Percentiles rank a stretch among this genome's conserved stretches.
Conservation (phyloP, 2,888 invertebrate species). For the Apodemia zela region DNA sequence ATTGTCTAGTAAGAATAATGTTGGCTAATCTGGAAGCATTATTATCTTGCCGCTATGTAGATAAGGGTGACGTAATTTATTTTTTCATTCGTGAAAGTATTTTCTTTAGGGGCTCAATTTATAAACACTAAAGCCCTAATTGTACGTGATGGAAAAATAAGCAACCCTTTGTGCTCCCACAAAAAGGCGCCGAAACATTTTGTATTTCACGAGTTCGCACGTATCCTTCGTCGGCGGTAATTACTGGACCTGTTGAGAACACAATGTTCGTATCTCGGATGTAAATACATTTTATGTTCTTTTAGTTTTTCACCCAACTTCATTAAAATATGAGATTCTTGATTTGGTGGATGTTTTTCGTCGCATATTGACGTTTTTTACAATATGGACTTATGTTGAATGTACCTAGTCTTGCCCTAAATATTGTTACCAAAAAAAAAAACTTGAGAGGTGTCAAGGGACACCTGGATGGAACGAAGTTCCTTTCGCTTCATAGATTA, state of each 20-base stretch:
- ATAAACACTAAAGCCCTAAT: conserved; percentile 1
- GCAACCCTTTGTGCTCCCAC: background rate
- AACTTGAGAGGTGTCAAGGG: too few relatives aligned
- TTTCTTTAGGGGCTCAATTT: background rate
- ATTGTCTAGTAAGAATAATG: background rate
- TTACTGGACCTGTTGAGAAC: background rate
- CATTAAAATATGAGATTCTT: too few relatives aligned
- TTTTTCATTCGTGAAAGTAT: background rate
- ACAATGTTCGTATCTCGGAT: background rate
- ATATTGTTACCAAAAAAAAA: too few relatives aligned
- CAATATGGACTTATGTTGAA: too few relatives aligned
- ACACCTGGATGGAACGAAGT: too few relatives aligned
- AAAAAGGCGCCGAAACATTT: background rate
- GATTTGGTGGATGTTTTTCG: too few relatives aligned
- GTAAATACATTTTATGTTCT: background rate
- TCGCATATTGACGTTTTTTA: too few relatives aligned
- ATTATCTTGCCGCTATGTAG: background rate
- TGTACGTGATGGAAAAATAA: conserved; percentile 2
- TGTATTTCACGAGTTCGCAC: conserved; percentile 2
- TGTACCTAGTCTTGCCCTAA: too few relatives aligned
- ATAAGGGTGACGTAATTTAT: background rate
- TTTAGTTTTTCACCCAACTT: background rate
- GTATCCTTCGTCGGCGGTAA: background rate
- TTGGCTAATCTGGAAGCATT: background rate
- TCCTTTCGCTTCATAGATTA: too few relatives aligned